A percentile compares a stretch with the other conserved stretches of the same genome.
These are phyloP conservation scores for Miichthys miiuy DNA, from an alignment of 2,797 vertebrate genomes.

Conservation along the genomic window DNA sequence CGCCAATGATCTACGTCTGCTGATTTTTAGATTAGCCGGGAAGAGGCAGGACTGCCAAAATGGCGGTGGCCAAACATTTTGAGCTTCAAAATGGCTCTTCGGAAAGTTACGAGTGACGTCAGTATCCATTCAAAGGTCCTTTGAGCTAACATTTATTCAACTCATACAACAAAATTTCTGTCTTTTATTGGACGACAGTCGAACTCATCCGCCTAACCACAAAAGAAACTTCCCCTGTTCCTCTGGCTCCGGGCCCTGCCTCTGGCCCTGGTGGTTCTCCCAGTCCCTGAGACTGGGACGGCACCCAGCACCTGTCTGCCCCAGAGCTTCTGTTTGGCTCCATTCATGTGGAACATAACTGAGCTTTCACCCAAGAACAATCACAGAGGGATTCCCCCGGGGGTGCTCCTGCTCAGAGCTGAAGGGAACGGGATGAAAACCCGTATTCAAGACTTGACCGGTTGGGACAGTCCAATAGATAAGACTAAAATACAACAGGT, in stretches of 20 bases:
- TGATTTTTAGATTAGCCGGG: too few relatives aligned
- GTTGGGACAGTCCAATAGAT: background rate
- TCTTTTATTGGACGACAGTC: background rate
- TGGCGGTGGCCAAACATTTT: too few relatives aligned
- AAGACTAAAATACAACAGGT: slow-evolving; percentile 5
- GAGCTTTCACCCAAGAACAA: slow-evolving; percentile 77
- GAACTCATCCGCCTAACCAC: background rate
- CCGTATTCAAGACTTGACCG: background rate
- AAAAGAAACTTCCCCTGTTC: background rate
- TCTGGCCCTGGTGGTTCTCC: slow-evolving; percentile 39
- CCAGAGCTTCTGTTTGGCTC: slow-evolving; percentile 67
- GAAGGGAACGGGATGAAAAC: slow-evolving; percentile 14
- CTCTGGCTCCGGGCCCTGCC: slow-evolving; percentile 50
- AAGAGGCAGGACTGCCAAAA: too few relatives aligned
- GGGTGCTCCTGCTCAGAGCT: slow-evolving; percentile 21
- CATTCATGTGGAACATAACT: slow-evolving; percentile 80
- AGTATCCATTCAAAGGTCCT: too few relatives aligned
- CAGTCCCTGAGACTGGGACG: slow-evolving; percentile 59
- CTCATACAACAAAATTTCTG: background rate
- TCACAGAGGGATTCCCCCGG: slow-evolving; percentile 67
- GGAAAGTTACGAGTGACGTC: too few relatives aligned
- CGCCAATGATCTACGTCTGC: too few relatives aligned
- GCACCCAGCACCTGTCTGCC: slow-evolving; percentile 76
- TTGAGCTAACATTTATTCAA: background rate
- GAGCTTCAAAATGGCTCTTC: too few relatives aligned